Base-by-base conservation (phyloP, 2,888 invertebrate genomes). In the Callyntrura sp. region DNA sequence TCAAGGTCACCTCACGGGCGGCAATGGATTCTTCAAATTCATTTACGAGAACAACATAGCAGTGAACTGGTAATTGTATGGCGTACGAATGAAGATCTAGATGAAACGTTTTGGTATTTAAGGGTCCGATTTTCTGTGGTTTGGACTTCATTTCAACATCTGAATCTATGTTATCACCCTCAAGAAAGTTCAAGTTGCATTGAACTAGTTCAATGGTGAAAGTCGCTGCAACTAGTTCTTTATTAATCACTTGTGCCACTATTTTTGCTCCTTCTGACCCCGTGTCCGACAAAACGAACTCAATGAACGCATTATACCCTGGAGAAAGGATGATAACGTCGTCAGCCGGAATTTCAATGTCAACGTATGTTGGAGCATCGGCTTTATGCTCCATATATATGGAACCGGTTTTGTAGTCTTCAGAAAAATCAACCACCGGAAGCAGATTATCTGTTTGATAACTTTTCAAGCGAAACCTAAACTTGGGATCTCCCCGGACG, bases 301-400 rank as follows among this genome's bases (percentile, higher is more conserved):
- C 81, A 0, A 87, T 82, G 17, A 73, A 70, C 25, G 87, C 87
- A 45, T 87, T 87, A 82, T 87, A 87, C 2, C 87, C 87, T n/a
- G 87, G 87, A 23, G 81, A 25, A 3, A 81, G 11, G 14, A 87
- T 35, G 23, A 55, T n/a, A 0, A 87, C 25, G 17, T 87, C 70
- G 45, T 87, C 82, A 1, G 73, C 82, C 0, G 87, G 87, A 6
- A 87, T 70, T 43, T 87, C 87, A 70, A 87, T 82, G 11, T 70
- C 57, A 8, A 87, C 86, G 23, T 65, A 81, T 0, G 81, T 82
- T 4, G 87, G 73, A 25, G 70, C 45, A 0, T 57, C 60, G 0
- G 76, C 28, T 17, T 73, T 25, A 35, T 73, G 70, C 17, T 73
- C 82, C 23, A 79, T 23, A 51, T 60, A 88, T 17, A 82, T 60